Base-by-base conservation (phyloP, 2,888 invertebrate species). In the Phytoseiulus persimilis region DNA sequence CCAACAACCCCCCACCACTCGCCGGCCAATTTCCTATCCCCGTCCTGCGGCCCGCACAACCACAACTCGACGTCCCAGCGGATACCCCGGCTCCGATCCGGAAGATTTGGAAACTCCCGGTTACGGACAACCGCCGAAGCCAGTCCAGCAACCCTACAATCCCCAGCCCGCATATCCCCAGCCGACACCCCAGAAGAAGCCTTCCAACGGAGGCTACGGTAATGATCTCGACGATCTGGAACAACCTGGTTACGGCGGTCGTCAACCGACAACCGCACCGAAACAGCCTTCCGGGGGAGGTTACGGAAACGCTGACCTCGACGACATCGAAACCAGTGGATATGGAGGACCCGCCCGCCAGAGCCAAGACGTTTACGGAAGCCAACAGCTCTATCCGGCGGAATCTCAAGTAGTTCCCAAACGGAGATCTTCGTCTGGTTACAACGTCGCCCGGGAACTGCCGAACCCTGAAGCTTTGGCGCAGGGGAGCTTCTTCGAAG, bases 191-290 rank as follows among this genome's bases (percentile, higher is more conserved):
- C 87, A 87, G 32, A 87, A 32, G 33, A 87, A 32, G 14, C 87
- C 87, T 0, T n/a, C 87, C 28, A 87, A 33, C n/a, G 87, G 87
- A 28, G 83, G 83, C 31, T 87, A 87, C 87, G 87, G n/a, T 45
- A 87, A 87, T n/a, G 87, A 87, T 87, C 32, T 87, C 87, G 87
- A 87, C 14, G 87, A 87, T 45, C 32, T 45, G 9, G 87, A 87
- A n/a, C 87, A 87, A n/a, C 39, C 39, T 39, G 87, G 39, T 0
- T 87, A 87, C 33, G 87, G 87, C 11, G 45, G 87, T 9, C 87
- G 32, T 32, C 87, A 32, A 33, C 32, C 32, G 14, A 87, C 87
- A 0, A 18, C 45, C 33, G 14, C 32, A 18, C 28, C 87, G 9
- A 87, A 87, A 39, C 87, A 31, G 87, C 32, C 87, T 0, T 39